Evolutionary conservation across 2,113 vertebrate species (phyloP).

Genomic region (Gasterosteus nipponicus): DNA sequence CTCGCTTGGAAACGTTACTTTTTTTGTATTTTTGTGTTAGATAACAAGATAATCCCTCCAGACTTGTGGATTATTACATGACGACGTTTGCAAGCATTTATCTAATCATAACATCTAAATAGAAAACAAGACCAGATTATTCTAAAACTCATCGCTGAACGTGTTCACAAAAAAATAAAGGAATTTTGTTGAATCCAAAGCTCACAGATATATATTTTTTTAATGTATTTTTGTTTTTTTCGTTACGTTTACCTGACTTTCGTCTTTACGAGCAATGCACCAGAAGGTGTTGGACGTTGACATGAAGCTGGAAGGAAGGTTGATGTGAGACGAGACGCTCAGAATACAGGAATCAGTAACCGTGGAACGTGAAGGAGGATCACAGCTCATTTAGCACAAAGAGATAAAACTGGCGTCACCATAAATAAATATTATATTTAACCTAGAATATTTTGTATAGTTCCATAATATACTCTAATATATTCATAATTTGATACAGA

Average conservation of each 20-base stretch:
- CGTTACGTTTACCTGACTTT: conserved; percentile 24
- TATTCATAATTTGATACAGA: conserved; percentile 74
- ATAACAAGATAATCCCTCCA: conserved; percentile 65
- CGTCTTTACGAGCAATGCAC: conserved; percentile 39
- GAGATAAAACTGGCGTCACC: conserved; percentile 48
- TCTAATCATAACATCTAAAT: conserved; percentile 73
- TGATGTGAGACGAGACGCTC: conserved; percentile 38
- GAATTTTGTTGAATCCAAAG: conserved; percentile 52
- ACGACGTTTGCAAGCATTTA: conserved; percentile 75
- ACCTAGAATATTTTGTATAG: conserved; percentile 73
- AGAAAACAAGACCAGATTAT: conserved; percentile 70
- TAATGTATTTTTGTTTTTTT: not conserved
- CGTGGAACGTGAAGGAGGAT: conserved; percentile 48
- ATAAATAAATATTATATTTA: conserved; percentile 74
- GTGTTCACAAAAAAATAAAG: conserved; percentile 40
- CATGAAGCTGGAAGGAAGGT: conserved; percentile 35
- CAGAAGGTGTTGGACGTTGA: conserved; percentile 44
- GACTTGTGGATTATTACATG: conserved; percentile 71
- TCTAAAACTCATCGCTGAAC: conserved; percentile 59
- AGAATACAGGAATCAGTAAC: conserved; percentile 20
- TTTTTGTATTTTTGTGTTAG: conserved; percentile 44
- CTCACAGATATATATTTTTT: not conserved
- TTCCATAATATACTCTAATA: conserved; percentile 76
- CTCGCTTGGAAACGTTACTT: conserved; percentile 41
- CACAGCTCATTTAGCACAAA: conserved; percentile 25